Base-by-base conservation (phyloP, 2,888 invertebrate species). In the Spodoptera picta region DNA sequence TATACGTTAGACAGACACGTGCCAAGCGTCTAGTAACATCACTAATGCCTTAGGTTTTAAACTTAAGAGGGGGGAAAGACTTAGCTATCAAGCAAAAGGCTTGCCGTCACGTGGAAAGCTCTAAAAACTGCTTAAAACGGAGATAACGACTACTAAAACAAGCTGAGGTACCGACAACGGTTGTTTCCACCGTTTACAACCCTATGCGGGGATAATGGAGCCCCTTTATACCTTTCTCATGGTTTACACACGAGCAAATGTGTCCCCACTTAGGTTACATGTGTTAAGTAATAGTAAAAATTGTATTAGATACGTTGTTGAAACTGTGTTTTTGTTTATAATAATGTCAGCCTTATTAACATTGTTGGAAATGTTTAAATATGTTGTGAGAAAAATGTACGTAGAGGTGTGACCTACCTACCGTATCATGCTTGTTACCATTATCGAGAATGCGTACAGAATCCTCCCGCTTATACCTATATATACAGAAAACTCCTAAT, bases 111-210 rank as follows among this genome's bases (percentile, higher is more conserved):
- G 65, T 54, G 63, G 64, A 47, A 62, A 65, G 66, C 72, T 69
- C 72, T 78, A 77, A 79, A 77, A 79, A 72, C 69, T 69, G 69
- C 61, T 79, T 79, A 73, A 71, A 67, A 60, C 67, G 44, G 27
- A 72, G 59, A 64, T 72, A 79, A 79, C 65, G 66, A 63, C 62
- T 65, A 57, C 78, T 79, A 79, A 79, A 79, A 77, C 77, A 77
- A 75, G 67, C 60, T 66, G 68, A 49, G 63, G 63, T 64, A 46
- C 50, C 54, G 75, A 66, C 75, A 75, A 70, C 63, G 75, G 74
- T 61, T 74, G 74, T 78, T 76, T 66, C 58, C 75, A 63, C 63
- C 72, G 69, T 77, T 79, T 75, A 79, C 65, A 66, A 62, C 77
- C 64, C 52, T 45, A 65, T 51, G 50, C 51, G 65, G 53, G 67